Percentiles rank a stretch among this genome's conserved stretches.
phyloP scores from a whole-genome alignment of 2,888 invertebrate species.

The Apomyelois bistriatella region DNA sequence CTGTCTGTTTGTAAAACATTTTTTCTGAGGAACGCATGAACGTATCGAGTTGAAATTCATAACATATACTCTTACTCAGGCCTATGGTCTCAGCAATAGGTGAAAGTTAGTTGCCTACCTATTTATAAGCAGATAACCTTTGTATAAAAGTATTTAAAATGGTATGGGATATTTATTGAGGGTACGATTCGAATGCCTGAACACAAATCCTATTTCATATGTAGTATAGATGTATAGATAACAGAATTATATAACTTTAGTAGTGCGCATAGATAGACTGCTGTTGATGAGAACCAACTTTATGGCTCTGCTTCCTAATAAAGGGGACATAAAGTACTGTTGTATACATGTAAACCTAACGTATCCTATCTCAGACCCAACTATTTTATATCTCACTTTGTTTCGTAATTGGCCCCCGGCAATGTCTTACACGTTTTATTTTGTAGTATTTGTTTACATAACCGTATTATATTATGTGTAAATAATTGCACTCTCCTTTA shows the following conservation, averaged over 20 bases:
- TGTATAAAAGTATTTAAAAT: no score
- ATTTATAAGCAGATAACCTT: no score
- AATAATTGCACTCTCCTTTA: no score
- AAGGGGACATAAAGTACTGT: constrained; percentile 53
- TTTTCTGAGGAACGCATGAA: no score
- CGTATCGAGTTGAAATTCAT: no score
- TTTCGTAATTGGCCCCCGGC: constrained; percentile 11
- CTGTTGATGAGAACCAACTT: constrained; percentile 53
- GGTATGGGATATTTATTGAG: no score
- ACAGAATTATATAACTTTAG: constrained; percentile 11
- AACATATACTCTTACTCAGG: no score
- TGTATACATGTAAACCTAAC: constrained; percentile 26
- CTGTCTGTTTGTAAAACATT: no score
- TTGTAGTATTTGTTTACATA: neutral
- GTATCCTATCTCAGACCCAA: constrained; percentile 20
- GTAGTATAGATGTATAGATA: constrained; percentile 19
- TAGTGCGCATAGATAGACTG: constrained; percentile 37
- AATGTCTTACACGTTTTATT: constrained; percentile 7
- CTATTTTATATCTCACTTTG: constrained; percentile 22
- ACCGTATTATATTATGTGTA: constrained; percentile 2
- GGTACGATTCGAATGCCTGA: no score
- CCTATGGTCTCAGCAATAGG: no score
- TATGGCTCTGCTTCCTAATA: constrained; percentile 55
- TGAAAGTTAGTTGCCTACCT: no score
- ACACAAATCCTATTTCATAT: neutral